Base-by-base conservation (phyloP, 2,888 invertebrate species). In the Trissolcus brochymenae region DNA sequence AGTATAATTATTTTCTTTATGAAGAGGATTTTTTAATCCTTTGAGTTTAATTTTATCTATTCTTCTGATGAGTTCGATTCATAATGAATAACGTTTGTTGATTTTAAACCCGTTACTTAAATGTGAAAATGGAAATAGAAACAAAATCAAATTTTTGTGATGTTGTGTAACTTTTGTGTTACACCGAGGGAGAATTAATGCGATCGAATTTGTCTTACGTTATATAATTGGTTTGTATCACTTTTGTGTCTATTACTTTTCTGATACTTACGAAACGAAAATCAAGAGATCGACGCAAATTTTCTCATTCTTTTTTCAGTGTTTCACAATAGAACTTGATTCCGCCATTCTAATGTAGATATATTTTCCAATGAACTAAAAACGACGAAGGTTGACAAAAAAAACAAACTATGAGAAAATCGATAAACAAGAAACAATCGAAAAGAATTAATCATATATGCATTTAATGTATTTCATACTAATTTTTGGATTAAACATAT, bases 381-480 rank as follows among this genome's bases (percentile, higher is more conserved):
- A 13, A 87, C 85, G 85, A 86, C 83, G 82, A 86, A 82, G 82
- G 83, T 83, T 81, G 14, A 46, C 6, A 4, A 46, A n/a, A 46
- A 46, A 46, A 46, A 46, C 16, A 46, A 80, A 78, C 79, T 35
- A 17, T 17, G 17, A 51, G 17, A 79, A 81, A 79, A 83, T 35
- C 9, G 9, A 35, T 57, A 79, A 81, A 60, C 64, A 76, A 80
- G 68, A 64, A 78, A 79, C 4, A 51, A 51, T 17, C 51, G 17
- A 51, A 35, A 83, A 85, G 85, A 86, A 87, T 86, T 87, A 88
- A 87, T 87, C 85, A 88, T 86, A 87, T 87, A 88, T 88, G 88
- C 88, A 88, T 88, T 88, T 88, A 88, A 88, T 88, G 88, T 88
- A 88, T 88, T 88, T 88, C 87, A 83, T 88, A 88, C 87, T 88